phyloP scores from a whole-genome alignment of 2,113 vertebrate species.

The Brachypodius melanocephalos region DNA sequence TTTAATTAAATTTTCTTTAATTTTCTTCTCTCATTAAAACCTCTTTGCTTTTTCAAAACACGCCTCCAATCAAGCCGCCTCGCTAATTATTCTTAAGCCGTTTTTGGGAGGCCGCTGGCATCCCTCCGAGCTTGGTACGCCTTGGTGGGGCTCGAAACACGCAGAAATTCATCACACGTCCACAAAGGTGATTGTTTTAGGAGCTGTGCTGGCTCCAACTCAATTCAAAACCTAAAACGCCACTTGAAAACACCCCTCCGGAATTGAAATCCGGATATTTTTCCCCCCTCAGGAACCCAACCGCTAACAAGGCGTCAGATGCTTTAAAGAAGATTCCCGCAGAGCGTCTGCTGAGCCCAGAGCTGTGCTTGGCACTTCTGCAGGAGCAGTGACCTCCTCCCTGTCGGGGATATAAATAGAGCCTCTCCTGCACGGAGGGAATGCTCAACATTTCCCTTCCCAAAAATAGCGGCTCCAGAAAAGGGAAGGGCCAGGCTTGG shows the following conservation, averaged over 20 bases:
- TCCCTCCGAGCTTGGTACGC: not conserved
- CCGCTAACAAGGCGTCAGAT: not conserved
- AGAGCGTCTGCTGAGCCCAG: not conserved
- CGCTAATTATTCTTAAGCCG: not conserved
- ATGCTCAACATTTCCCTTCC: conserved; percentile 13
- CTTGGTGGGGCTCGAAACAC: not conserved
- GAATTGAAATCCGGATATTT: not conserved
- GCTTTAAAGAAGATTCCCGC: not conserved
- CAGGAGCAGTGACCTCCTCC: not conserved
- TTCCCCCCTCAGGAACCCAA: not conserved
- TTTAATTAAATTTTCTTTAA: not conserved
- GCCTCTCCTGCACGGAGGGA: not conserved
- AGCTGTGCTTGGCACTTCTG: not conserved
- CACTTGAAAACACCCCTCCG: not conserved
- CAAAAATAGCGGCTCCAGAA: not conserved
- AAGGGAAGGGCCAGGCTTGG: not conserved
- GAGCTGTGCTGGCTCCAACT: not conserved
- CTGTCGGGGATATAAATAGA: not conserved
- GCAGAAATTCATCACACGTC: not conserved
- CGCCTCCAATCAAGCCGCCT: not conserved
- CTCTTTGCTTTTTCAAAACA: not conserved
- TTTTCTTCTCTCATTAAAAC: no score
- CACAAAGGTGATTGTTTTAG: fast-evolving
- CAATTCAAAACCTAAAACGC: not conserved
- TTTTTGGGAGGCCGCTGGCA: not conserved